A percentile compares a stretch with the other conserved stretches of the same genome.
Evolutionary conservation across 2,797 vertebrate genomes (phyloP).

Genomic region (Lindbergichthys nudifrons): DNA sequence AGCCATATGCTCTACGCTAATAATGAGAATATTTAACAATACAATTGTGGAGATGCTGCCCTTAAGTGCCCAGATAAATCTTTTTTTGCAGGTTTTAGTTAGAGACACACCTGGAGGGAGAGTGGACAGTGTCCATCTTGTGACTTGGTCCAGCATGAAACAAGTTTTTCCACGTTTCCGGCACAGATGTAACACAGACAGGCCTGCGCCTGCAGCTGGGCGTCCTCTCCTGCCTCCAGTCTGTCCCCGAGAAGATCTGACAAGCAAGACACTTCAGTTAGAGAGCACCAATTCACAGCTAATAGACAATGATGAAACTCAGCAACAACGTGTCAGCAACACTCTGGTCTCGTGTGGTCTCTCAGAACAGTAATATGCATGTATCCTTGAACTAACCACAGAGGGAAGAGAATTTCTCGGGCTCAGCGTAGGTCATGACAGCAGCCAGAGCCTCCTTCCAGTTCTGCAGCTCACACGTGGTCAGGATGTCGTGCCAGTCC

Average conservation of each 20-base stretch:
- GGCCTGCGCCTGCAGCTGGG: slow-evolving; percentile 88
- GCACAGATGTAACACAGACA: slow-evolving; percentile 98
- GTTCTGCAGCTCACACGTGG: slow-evolving; percentile 94
- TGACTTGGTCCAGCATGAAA: slow-evolving; percentile 92
- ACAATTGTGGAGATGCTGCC: not conserved
- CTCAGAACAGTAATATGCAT: not conserved
- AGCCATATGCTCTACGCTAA: not conserved
- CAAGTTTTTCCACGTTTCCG: slow-evolving; percentile 94
- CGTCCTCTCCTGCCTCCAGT: slow-evolving; percentile 88
- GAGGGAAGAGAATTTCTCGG: slow-evolving; percentile 92
- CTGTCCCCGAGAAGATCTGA: slow-evolving; percentile 91
- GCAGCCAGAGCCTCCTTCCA: slow-evolving; percentile 97
- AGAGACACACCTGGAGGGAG: slow-evolving; percentile 90
- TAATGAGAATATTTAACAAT: not conserved
- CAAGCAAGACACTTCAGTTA: not conserved
- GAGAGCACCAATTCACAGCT: not conserved
- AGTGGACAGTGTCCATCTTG: slow-evolving; percentile 88
- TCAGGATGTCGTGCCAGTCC: slow-evolving; percentile 94
- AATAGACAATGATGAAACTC: not conserved
- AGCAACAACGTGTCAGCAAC: not conserved
- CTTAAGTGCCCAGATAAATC: not conserved
- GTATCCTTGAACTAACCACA: slow-evolving; percentile 85
- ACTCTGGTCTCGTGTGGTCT: not conserved
- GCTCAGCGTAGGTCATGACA: slow-evolving; percentile 93
- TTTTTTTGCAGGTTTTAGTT: not conserved